Evolutionary conservation across 2,888 invertebrate species (phyloP).

Genomic region (Hecatera dysodea): DNA sequence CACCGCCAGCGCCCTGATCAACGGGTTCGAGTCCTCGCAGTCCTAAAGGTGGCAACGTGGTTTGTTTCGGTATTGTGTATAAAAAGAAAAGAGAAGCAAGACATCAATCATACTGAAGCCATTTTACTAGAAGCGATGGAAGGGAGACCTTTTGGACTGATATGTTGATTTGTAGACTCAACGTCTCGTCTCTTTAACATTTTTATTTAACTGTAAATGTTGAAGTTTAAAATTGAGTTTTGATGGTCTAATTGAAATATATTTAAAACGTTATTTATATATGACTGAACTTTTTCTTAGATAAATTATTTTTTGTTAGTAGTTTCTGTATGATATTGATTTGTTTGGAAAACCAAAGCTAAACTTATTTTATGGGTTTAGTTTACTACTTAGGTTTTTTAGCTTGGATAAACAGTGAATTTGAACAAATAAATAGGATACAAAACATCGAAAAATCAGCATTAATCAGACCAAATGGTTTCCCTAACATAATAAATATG

Average conservation of each 20-base stretch:
- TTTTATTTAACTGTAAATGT: too few relatives aligned
- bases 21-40: constrained; percentile 99
- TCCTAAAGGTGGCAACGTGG: constrained; percentile 92
- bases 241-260: too few relatives aligned
- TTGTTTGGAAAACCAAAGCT: background rate
- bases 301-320: too few relatives aligned
- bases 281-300: too few relatives aligned
- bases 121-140: constrained; percentile 78
- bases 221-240: too few relatives aligned
- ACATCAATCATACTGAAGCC: constrained; percentile 83
- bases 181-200: background rate
- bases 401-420: too few relatives aligned
- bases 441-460: background rate
- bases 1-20: constrained; percentile 99
- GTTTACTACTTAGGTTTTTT: too few relatives aligned
- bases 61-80: constrained; percentile 76
- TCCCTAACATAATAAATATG: constrained; percentile 73
- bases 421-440: too few relatives aligned
- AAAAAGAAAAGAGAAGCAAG: constrained; percentile 80
- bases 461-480: constrained; percentile 68
- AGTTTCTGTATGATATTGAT: background rate
- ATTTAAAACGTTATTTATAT: too few relatives aligned
- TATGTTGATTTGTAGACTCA: background rate
- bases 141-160: constrained; percentile 49
- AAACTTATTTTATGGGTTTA: too few relatives aligned